Evolutionary conservation across 2,113 vertebrate species (phyloP), one percentile per base, ranked within the genome.

Genomic region (Lampris megalopsis): DNA sequence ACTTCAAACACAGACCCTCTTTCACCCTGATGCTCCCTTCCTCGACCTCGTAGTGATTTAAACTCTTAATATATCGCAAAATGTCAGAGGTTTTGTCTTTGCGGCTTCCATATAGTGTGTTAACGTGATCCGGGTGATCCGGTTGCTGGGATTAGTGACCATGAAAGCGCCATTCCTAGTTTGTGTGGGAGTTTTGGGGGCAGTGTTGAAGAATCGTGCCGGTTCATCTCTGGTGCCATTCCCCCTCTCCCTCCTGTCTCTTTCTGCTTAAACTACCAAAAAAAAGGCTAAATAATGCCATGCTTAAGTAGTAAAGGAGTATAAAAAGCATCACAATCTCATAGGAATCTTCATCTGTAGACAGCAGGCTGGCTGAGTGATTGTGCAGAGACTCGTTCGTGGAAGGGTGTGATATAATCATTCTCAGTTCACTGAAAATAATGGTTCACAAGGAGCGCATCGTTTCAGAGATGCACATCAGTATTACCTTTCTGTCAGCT

Each of bases 401-500:
- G 24, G 24, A 24, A 24, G 24, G 24, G 3, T n/a, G 11, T 13
- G 11, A 10, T n/a, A 10, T n/a, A 13, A 53, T 45, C 50, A 53
- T 10, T 10, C 13, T 13, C 11, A 53, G 1, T 71, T 9, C 4
- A 11, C 7, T 63, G 24, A 42, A 76, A 79, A 63, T 45, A 58
- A 40, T 6, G 0, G 10, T 69, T 73, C 75, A 52, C 63, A 71
- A 74, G 42, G 37, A 81, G 63, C 7, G 50, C 73, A 63, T 81
- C 63, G 65, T 65, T 76, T 71, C 38, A 37, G 35, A 76, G 75
- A 9, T 56, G 71, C 61, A 57, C 4, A 61, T 68, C 61, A 69
- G 57, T 43, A 67, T 79, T 85, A 72, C 66, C 71, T 83, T 5
- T 2, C 63, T 80, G 54, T 79, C 50, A 6, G 63, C 57, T 73